Percentiles rank a stretch among this genome's conserved stretches.
Evolutionary conservation across 2,888 invertebrate genomes (phyloP).

Genomic region (Thyatira batis): DNA sequence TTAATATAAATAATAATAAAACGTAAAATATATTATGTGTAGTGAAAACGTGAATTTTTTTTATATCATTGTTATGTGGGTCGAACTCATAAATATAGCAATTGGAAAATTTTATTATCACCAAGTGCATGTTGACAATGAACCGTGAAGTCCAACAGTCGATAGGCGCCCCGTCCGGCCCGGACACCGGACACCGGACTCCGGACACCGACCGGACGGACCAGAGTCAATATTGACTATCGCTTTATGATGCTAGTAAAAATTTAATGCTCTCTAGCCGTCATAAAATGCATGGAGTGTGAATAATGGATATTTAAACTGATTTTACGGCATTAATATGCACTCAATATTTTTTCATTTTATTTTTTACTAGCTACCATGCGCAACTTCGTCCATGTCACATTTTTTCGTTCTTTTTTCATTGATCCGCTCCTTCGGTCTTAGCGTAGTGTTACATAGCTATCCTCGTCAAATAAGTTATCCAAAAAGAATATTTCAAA

Average conservation of each 20-base stretch:
- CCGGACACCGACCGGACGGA: constrained; percentile 9
- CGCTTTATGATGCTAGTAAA: constrained; percentile 51
- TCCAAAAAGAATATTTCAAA: too few relatives aligned
- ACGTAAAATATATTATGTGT: too few relatives aligned
- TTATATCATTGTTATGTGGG: too few relatives aligned
- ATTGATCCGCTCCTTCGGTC: too few relatives aligned
- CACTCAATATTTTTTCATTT: neutral
- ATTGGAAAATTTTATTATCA: neutral
- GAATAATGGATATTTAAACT: constrained; percentile 54
- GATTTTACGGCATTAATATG: constrained; percentile 21
- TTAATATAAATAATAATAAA: too few relatives aligned
- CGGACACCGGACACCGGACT: neutral
- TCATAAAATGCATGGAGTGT: constrained; percentile 54
- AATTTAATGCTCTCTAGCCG: constrained; percentile 41
- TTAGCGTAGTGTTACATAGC: too few relatives aligned
- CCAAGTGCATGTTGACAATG: neutral
- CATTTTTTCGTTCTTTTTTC: too few relatives aligned
- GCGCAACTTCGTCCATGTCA: too few relatives aligned
- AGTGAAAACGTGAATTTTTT: too few relatives aligned
- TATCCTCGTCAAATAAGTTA: too few relatives aligned
- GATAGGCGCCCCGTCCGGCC: neutral
- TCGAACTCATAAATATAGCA: neutral
- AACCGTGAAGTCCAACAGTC: neutral
- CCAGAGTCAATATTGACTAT: constrained; percentile 38
- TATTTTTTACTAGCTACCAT: too few relatives aligned